Evolutionary conservation across 2,113 vertebrate species (phyloP).

Genomic region (Hystrix cristata): DNA sequence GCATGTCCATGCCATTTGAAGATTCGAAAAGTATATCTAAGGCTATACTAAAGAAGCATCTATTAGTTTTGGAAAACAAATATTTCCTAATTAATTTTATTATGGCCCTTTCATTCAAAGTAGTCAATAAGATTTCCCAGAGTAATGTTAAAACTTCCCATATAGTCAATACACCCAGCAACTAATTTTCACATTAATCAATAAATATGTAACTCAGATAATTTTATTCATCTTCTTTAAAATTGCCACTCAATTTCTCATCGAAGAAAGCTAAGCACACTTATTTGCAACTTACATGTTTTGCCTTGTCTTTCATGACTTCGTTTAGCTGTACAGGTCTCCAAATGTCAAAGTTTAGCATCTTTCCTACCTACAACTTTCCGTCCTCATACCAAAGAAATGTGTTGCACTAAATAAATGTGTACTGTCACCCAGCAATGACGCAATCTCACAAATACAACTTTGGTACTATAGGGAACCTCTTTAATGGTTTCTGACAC

Average conservation of each 20-base stretch:
- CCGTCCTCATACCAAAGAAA: neutral
- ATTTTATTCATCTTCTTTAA: neutral
- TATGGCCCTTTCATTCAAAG: neutral
- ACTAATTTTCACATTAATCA: constrained; percentile 15
- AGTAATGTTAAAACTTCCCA: constrained; percentile 11
- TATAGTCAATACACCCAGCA: neutral
- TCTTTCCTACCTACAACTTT: neutral
- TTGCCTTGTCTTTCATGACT: neutral
- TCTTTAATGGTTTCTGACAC: neutral
- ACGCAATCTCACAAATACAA: neutral
- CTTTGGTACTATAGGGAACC: neutral
- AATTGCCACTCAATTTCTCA: neutral
- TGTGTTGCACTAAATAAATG: neutral
- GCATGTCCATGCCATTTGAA: neutral
- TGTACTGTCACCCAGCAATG: neutral
- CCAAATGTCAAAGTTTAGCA: neutral
- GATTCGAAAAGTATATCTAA: neutral
- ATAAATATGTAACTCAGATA: neutral
- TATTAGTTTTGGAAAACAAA: neutral
- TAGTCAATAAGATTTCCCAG: neutral
- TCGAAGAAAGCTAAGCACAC: neutral
- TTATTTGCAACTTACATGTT: neutral
- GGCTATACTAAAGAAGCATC: neutral
- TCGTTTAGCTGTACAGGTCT: neutral
- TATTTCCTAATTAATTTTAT: neutral